Evolutionary conservation across 1,140 invertebrate species (phyloP).

Genomic region (Eurosta solidaginis): DNA sequence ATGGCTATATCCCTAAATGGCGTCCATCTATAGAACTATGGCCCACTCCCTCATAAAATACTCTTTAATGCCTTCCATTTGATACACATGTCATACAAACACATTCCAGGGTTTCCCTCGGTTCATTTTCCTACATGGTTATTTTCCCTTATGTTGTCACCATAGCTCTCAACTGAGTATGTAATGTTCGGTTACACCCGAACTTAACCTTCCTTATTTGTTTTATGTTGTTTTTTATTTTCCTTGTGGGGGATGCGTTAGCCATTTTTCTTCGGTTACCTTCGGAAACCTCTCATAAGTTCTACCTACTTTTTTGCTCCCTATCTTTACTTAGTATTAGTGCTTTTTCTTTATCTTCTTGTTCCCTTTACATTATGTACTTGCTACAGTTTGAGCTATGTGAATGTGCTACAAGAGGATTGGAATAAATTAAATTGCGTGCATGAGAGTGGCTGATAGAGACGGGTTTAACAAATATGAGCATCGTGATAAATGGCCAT

Average conservation of each 20-base stretch:
- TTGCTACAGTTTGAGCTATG: conserved; percentile 22
- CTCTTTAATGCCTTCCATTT: too few species aligned
- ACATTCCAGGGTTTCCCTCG: too few species aligned
- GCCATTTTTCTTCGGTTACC: conserved; percentile 32
- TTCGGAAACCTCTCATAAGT: background rate
- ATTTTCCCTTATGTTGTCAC: background rate
- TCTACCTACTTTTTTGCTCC: background rate
- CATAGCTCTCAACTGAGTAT: too few species aligned
- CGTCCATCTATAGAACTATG: too few species aligned
- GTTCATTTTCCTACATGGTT: too few species aligned
- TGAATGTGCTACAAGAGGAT: conserved; percentile 33
- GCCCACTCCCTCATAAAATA: too few species aligned
- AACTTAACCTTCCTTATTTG: background rate
- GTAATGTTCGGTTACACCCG: too few species aligned
- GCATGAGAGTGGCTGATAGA: background rate
- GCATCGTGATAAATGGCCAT: conserved; percentile 1
- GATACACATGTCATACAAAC: too few species aligned
- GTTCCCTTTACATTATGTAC: conserved; percentile 28
- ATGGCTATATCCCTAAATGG: too few species aligned
- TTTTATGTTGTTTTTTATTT: background rate
- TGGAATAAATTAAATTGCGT: conserved; percentile 33
- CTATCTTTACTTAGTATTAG: background rate
- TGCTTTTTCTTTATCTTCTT: background rate
- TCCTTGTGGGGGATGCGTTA: conserved; percentile 8
- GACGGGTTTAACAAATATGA: conserved; percentile 4